phyloP scores from a whole-genome alignment of 2,113 vertebrate genomes.

The Scatophagus argus region DNA sequence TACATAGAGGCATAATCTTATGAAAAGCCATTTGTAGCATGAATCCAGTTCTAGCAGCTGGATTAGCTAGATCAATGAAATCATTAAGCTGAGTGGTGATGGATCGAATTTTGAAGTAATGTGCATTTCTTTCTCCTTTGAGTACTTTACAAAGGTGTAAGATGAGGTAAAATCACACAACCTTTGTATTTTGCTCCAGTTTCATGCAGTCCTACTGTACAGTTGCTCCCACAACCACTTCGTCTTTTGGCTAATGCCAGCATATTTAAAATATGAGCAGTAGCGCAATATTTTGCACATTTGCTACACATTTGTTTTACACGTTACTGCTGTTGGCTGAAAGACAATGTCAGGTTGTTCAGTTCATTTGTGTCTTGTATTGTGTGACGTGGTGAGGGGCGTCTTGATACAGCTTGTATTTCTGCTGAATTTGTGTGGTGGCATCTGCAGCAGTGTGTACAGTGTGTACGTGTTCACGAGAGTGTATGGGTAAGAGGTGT shows the following conservation, averaged over 20 bases:
- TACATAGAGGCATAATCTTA: background rate
- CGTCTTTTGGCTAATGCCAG: background rate
- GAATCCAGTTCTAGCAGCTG: background rate
- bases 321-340: background rate
- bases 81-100: background rate
- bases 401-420: slow-evolving; percentile 10
- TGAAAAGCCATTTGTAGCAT: background rate
- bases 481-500: slow-evolving; percentile 48
- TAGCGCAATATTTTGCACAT: no score
- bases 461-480: background rate
- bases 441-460: slow-evolving; percentile 59
- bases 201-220: background rate
- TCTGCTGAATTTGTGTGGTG: slow-evolving; percentile 7
- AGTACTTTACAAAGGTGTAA: background rate
- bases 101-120: background rate
- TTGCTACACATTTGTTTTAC: background rate
- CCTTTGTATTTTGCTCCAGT: background rate
- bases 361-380: background rate
- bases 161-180: background rate
- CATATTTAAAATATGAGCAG: background rate
- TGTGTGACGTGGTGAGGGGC: background rate
- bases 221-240: background rate
- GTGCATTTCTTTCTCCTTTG: background rate
- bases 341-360: background rate
- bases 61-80: background rate